Percentiles rank a stretch among this genome's conserved stretches.
Conservation (phyloP, 2,113 vertebrate genomes). For the Periophthalmodon schlosseri region DNA sequence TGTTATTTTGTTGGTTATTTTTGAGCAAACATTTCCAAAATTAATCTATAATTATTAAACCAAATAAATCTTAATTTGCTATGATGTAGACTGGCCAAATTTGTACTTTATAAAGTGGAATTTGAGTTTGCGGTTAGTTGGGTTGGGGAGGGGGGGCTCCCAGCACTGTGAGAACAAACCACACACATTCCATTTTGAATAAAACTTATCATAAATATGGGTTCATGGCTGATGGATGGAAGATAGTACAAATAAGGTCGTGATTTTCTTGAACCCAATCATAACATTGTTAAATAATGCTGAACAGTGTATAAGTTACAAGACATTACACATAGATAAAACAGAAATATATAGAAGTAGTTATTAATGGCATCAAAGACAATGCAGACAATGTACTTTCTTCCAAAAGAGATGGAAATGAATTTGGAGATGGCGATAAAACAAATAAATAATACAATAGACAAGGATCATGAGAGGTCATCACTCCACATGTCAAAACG, state of each 20-base stretch:
- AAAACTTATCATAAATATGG: background rate
- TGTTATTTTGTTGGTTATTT: background rate
- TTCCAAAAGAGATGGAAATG: conserved; percentile 17
- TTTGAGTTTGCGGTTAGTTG: background rate
- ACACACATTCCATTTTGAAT: conserved; percentile 25
- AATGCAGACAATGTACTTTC: conserved; percentile 14
- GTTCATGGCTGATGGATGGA: conserved; percentile 18
- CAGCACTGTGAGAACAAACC: no score
- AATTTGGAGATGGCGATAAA: conserved; percentile 19
- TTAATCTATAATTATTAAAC: background rate
- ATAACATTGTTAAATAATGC: conserved; percentile 1
- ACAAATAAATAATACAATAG: conserved; percentile 15
- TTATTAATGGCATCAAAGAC: background rate
- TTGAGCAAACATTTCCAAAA: no score
- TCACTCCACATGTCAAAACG: conserved; percentile 38
- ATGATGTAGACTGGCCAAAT: background rate
- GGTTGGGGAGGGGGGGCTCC: background rate
- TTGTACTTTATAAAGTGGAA: no score
- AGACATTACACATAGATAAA: background rate
- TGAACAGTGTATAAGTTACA: background rate
- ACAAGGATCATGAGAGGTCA: background rate
- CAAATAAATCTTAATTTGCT: background rate
- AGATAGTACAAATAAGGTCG: conserved; percentile 7
- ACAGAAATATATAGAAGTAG: background rate
- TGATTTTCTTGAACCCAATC: conserved; percentile 47